phyloP scores from a whole-genome alignment of 2,113 vertebrate genomes.

The Pica pica region DNA sequence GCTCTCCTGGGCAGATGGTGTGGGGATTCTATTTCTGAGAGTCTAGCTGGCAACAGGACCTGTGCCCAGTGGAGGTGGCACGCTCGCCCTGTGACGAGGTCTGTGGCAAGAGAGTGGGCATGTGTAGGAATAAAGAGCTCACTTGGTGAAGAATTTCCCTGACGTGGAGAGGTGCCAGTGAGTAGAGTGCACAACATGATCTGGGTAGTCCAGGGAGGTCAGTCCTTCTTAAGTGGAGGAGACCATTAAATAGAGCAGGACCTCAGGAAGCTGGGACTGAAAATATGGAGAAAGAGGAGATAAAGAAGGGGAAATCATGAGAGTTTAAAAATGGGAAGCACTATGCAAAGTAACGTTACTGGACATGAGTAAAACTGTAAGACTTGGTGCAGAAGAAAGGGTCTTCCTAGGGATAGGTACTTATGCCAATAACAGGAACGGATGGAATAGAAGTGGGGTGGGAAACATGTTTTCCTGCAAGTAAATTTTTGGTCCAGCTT shows the following conservation, averaged over 20 bases:
- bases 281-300: neutral
- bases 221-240: neutral
- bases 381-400: neutral
- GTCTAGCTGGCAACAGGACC: conserved; percentile 10
- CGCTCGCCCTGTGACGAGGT: rapidly evolving
- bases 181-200: neutral
- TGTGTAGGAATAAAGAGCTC: neutral
- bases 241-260: neutral
- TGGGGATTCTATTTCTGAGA: conserved; percentile 15
- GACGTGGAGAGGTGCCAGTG: neutral
- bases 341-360: neutral
- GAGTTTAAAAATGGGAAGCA: neutral
- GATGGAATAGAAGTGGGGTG: neutral
- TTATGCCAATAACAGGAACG: neutral
- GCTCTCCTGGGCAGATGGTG: neutral
- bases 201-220: neutral
- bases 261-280: neutral
- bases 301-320: neutral
- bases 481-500: neutral
- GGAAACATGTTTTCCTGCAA: neutral
- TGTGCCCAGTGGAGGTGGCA: neutral
- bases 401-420: neutral
- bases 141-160: neutral
- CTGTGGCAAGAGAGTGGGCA: neutral
- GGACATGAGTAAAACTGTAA: neutral